Evolutionary conservation across 2,888 invertebrate genomes (phyloP).

Genomic region (Epiblema foenella): DNA sequence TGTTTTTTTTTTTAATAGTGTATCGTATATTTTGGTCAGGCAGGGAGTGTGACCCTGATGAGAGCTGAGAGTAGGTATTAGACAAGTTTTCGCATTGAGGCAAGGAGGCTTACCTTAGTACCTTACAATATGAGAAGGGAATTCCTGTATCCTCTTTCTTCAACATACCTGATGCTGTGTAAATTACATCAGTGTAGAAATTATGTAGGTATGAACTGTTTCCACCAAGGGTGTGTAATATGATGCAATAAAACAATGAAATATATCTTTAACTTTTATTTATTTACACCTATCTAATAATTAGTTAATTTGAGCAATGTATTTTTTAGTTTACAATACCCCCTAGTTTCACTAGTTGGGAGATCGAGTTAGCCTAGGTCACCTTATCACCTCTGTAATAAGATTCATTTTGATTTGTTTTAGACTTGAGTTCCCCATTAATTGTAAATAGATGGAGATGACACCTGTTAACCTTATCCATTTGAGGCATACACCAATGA

Average conservation of each 20-base stretch:
- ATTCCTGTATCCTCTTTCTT: background rate
- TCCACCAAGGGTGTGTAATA: background rate
- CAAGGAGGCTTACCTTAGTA: too few relatives aligned
- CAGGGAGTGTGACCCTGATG: too few relatives aligned
- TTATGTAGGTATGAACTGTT: background rate
- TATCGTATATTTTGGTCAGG: too few relatives aligned
- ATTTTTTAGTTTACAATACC: conserved; percentile 22
- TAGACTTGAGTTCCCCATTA: background rate
- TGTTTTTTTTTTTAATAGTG: background rate
- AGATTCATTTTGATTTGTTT: background rate
- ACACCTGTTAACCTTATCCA: background rate
- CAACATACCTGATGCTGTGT: background rate
- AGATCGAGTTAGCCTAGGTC: background rate
- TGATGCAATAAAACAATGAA: conserved; percentile 36
- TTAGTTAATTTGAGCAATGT: conserved; percentile 33
- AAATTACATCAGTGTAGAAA: background rate
- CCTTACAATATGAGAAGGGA: too few relatives aligned
- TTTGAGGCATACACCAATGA: background rate
- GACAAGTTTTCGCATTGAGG: too few relatives aligned
- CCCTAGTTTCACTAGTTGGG: background rate
- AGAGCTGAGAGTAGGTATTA: too few relatives aligned
- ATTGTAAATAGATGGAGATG: background rate
- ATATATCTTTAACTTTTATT: conserved; percentile 29
- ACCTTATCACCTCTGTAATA: background rate
- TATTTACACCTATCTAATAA: conserved; percentile 22